Conservation (phyloP, 2,797 vertebrate genomes). For the Gallirallus australis region DNA sequence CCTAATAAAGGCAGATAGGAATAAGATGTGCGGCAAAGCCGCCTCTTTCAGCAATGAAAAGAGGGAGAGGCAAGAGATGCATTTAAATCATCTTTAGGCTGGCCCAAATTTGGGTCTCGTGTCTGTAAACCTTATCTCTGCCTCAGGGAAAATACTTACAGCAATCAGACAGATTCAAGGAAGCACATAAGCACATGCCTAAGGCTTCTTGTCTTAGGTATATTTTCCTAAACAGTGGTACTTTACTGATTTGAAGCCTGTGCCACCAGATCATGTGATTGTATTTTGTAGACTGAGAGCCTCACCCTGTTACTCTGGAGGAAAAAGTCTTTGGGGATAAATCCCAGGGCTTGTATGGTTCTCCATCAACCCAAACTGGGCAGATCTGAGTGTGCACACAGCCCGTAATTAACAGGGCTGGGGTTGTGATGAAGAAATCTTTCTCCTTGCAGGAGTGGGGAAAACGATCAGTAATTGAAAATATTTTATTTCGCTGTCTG, state of each 20-base stretch:
- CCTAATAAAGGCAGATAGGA: conserved; percentile 51
- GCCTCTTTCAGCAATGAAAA: background rate
- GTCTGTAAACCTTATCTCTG: conserved; percentile 45
- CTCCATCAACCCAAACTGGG: background rate
- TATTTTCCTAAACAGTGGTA: conserved; percentile 47
- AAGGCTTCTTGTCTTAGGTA: conserved; percentile 26
- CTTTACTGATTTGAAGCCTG: conserved; percentile 21
- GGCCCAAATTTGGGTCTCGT: conserved; percentile 32
- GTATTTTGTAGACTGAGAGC: background rate
- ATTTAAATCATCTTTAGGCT: conserved; percentile 47
- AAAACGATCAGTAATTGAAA: background rate
- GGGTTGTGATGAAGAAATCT: background rate
- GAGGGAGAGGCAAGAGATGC: background rate
- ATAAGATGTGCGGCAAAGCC: background rate
- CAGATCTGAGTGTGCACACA: background rate
- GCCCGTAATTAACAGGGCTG: background rate
- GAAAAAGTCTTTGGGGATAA: conserved; percentile 2
- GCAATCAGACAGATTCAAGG: conserved; percentile 37
- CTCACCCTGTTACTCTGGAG: background rate
- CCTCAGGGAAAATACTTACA: conserved; percentile 24
- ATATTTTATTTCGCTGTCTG: background rate
- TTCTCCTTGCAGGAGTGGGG: background rate
- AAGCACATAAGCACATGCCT: conserved; percentile 41
- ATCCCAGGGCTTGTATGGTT: background rate
- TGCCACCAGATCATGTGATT: background rate